Evolutionary conservation across 2,888 invertebrate genomes (phyloP), one percentile per base, ranked within the genome.

Genomic region (Laothoe populi): DNA sequence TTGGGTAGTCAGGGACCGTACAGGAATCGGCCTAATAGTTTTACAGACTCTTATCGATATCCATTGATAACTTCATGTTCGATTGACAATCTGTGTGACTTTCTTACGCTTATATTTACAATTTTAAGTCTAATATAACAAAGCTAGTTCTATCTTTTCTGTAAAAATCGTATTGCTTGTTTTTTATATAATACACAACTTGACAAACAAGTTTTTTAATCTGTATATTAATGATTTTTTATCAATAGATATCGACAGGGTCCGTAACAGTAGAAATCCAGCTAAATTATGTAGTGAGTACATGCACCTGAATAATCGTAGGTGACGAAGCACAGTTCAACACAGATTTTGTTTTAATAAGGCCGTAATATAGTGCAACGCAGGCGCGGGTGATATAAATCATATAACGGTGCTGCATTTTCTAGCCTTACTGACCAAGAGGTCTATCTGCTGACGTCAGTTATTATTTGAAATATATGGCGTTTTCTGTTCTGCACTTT

Each of bases 21-120:
- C 26, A 35, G 31, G 31, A 40, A 42, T 21, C 59, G 59, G 48
- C 48, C 46, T 60, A 38, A 23, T 19, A 31, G 16, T 16, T 31
- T 53, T 10, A 53, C 16, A 19, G 11, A 19, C 31, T 19, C 35
- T 4, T 60, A 11, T 61, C 31, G 49, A 24, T 61, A 53, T 61
- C 19, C 40, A 40, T 40, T 38, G 40, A 60, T 48, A n/a, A n/a
- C 21, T 24, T 26, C 26, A 19, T 19, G 4, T 53, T 16, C 26
- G 26, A 49, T 49, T n/a, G 31, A 31, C 31, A 38, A 21, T 11
- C 31, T 53, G 16, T 23, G 53, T 53, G 19, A 53, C 53, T 53
- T 35, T 35, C 53, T 53, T 23, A 10, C 10, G 11, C 35, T 31
- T 53, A 13, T 49, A 53, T 53, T 35, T 0, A 31, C 16, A 16